Evolutionary conservation across 2,113 vertebrate genomes (phyloP), one percentile per base, ranked within the genome.

Genomic region (Pomatostomus ruficeps): DNA sequence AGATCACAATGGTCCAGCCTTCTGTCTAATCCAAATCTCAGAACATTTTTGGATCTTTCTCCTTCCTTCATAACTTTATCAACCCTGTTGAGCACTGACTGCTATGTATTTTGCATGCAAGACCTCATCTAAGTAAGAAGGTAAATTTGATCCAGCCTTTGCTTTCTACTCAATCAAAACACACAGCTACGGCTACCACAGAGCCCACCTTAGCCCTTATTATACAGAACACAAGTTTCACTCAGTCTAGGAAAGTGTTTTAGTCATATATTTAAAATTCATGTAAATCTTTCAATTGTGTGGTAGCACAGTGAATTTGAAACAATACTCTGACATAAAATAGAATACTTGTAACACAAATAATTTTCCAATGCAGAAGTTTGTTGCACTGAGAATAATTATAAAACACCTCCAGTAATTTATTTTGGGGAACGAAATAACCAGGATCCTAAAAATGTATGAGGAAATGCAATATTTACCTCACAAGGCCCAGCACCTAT

Each of bases 401-500:
- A 52, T 26, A 11, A 57, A 80, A 68, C 49, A 23, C 0, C 1
- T 15, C 15, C 21, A 59, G 4, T 20, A 83, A 36, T 36, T 59
- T 46, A 45, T 70, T 67, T 82, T 28, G 5, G 7, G 5, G 28
- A 55, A 68, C 67, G 16, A 80, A 84, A 43, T 9, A 48, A 2
- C 2, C 9, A 75, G 19, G 9, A 5, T 85, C 10, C 33, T 48
- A 55, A 38, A 74, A 46, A 40, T 49, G 6, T 35, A 36, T 78
- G 81, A 61, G 7, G 35, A 85, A 51, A 48, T 38, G 6, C 9
- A 23, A 7, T 82, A 52, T 93, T 98, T 98, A 99, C 99, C 99
- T 99, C 99, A 90, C 99, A 99, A 71, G 99, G 99, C 75, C 99
- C 99, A 92, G 99, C 94, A 86, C 96, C 98, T n/a, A 98, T 97